Evolutionary conservation across 1,140 invertebrate species (phyloP).

Genomic region (Venturia canescens): DNA sequence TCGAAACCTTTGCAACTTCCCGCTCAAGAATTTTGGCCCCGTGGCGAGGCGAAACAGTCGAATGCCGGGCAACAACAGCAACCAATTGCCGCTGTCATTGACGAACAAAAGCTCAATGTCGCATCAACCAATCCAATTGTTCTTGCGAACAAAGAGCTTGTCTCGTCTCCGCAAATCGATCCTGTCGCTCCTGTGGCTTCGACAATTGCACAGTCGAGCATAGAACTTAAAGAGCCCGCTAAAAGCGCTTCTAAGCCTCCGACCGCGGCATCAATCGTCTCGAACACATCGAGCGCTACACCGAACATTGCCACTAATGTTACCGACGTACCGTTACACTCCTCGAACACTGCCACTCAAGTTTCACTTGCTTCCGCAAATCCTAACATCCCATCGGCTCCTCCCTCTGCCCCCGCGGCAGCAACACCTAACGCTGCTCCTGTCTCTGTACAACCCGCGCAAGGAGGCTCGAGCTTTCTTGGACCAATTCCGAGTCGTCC

Average conservation of each 20-base stretch:
- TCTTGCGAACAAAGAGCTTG: conserved; percentile 59
- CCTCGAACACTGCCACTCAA: conserved; percentile 22
- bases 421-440: conserved; percentile 56
- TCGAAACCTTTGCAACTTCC: conserved; percentile 61
- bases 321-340: conserved; percentile 51
- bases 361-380: neutral
- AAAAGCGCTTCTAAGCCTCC: neutral
- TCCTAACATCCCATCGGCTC: conserved; percentile 12
- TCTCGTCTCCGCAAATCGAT: conserved; percentile 14
- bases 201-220: neutral
- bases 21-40: conserved; percentile 63
- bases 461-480: neutral
- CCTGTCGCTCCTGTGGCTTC: neutral
- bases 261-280: conserved; percentile 10
- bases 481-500: conserved; percentile 19
- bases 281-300: neutral
- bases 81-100: conserved; percentile 44
- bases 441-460: conserved; percentile 26
- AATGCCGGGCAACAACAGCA: neutral
- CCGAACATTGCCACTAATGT: conserved; percentile 48
- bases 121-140: conserved; percentile 20
- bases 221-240: conserved; percentile 7
- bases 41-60: conserved; percentile 55
- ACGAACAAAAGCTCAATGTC: conserved; percentile 48
- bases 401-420: conserved; percentile 45